phyloP scores from a whole-genome alignment of 2,797 vertebrate genomes.

The Urophycis tenuis region DNA sequence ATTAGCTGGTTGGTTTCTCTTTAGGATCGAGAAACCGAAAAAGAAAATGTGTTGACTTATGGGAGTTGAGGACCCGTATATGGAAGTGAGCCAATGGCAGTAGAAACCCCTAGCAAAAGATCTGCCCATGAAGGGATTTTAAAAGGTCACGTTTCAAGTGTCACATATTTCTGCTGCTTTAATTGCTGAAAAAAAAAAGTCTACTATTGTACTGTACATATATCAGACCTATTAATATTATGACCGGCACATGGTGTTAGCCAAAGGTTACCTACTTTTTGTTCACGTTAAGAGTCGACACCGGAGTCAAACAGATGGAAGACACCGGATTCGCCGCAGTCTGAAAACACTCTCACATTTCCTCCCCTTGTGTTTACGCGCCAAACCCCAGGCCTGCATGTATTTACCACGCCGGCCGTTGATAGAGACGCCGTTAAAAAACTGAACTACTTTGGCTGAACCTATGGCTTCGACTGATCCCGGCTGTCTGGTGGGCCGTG shows the following conservation, averaged over 20 bases:
- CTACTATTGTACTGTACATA: not conserved
- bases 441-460: constrained; percentile 31
- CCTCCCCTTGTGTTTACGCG: constrained; percentile 27
- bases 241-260: not conserved
- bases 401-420: constrained; percentile 22
- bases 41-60: not conserved
- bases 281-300: constrained; percentile 3
- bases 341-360: constrained; percentile 7
- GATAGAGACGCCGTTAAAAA: constrained; percentile 20
- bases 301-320: constrained; percentile 16
- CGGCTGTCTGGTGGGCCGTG: constrained; percentile 16
- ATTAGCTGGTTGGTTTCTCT: too few relatives aligned
- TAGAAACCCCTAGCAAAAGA: not conserved
- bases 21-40: too few relatives aligned
- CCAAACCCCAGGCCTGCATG: constrained; percentile 18
- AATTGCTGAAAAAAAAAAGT: not conserved
- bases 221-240: not conserved
- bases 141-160: constrained; percentile 1
- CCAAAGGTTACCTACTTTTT: constrained; percentile 8
- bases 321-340: not conserved
- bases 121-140: constrained; percentile 1
- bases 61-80: not conserved
- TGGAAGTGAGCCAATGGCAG: not conserved
- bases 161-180: not conserved
- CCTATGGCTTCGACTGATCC: constrained; percentile 33